Conservation (phyloP, 2,113 vertebrate genomes). For the Ophthalmolycus amberensis region DNA sequence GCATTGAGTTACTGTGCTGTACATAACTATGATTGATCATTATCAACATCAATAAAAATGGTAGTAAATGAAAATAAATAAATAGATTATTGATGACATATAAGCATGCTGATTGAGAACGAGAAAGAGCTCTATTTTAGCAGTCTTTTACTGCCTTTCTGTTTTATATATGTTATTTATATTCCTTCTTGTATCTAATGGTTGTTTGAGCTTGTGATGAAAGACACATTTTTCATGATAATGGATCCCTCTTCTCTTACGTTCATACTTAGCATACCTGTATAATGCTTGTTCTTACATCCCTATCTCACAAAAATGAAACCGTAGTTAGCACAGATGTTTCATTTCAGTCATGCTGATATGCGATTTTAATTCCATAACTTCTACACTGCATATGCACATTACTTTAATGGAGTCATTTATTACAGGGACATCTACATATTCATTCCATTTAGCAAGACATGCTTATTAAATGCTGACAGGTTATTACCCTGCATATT, state of each 20-base stretch:
- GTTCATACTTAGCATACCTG: neutral
- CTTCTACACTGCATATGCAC: neutral
- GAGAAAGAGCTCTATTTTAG: neutral
- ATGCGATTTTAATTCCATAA: neutral
- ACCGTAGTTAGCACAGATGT: neutral
- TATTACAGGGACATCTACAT: neutral
- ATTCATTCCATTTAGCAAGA: conserved; percentile 4
- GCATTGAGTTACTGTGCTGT: neutral
- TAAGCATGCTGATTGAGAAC: neutral
- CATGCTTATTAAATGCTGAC: conserved; percentile 26
- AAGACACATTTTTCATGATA: neutral
- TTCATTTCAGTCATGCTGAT: neutral
- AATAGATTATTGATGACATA: neutral
- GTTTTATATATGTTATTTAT: neutral
- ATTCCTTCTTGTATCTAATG: neutral
- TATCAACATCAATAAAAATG: neutral
- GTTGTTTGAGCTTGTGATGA: neutral
- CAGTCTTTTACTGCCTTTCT: neutral
- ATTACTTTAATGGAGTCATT: neutral
- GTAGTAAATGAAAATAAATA: neutral
- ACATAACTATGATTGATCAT: neutral
- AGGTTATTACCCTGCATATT: conserved; percentile 25
- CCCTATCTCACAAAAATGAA: neutral
- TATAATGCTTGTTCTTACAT: neutral
- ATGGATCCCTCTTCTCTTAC: neutral